These are phyloP conservation scores for Lacerta agilis DNA, from an alignment of 2,797 vertebrate species.

Conservation along the genomic window DNA sequence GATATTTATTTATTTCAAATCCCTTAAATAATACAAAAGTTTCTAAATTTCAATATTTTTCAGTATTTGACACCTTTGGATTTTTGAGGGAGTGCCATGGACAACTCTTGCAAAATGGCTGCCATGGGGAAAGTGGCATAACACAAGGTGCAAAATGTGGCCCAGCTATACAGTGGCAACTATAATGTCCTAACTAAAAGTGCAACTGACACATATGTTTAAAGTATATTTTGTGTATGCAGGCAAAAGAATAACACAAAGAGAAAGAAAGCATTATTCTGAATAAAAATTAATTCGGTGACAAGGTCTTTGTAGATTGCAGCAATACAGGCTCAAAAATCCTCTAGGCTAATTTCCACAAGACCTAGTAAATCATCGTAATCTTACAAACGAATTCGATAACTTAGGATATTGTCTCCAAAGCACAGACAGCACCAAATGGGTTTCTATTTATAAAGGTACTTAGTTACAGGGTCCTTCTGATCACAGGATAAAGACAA, in stretches of 20 bases:
- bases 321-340: background rate
- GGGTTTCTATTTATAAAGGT: background rate
- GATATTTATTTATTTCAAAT: background rate
- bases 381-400: background rate
- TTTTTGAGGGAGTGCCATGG: too few species aligned
- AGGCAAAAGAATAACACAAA: background rate
- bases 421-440: background rate
- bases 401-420: background rate
- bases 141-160: too few species aligned
- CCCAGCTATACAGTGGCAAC: too few species aligned
- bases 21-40: background rate
- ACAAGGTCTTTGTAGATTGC: background rate
- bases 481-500: conserved; percentile 30
- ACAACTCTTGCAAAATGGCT: too few species aligned
- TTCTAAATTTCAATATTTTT: background rate
- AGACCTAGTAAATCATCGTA: background rate
- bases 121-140: too few species aligned
- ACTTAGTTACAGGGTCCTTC: conserved; percentile 21
- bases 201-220: background rate
- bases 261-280: conserved; percentile 16
- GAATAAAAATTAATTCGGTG: background rate
- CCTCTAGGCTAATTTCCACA: conserved; percentile 2
- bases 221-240: background rate
- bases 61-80: too few species aligned
- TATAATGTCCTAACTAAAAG: background rate